A percentile compares a stretch with the other conserved stretches of the same genome.
These are phyloP conservation scores for Xestia xanthographa DNA, from an alignment of 2,888 invertebrate genomes.

Conservation along the genomic window DNA sequence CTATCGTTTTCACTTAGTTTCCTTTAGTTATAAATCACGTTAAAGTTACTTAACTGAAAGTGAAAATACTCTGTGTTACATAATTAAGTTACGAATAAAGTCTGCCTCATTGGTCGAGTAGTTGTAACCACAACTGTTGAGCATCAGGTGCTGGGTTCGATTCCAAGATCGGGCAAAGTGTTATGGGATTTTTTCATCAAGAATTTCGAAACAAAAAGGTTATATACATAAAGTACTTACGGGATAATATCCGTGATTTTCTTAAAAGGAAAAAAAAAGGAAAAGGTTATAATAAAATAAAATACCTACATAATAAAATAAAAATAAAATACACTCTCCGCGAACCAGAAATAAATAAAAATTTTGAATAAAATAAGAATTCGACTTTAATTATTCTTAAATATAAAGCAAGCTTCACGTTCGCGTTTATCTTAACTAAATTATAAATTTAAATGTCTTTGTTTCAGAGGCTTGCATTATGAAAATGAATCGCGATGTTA, in stretches of 20 bases:
- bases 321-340: conserved; percentile 11
- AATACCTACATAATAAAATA: too few relatives aligned
- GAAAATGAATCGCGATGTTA: conserved; percentile 71
- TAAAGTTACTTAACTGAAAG: neutral
- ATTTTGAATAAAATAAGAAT: conserved; percentile 40
- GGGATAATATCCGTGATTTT: too few relatives aligned
- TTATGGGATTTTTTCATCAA: neutral
- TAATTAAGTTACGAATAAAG: neutral
- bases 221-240: too few relatives aligned
- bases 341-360: conserved; percentile 29
- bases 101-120: neutral
- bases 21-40: neutral
- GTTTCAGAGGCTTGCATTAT: conserved; percentile 72
- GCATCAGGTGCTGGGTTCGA: neutral
- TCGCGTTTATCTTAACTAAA: conserved; percentile 68
- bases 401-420: conserved; percentile 60
- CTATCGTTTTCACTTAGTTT: conserved; percentile 1
- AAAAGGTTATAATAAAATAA: too few relatives aligned
- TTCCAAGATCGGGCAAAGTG: neutral
- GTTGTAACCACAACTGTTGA: neutral
- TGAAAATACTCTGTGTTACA: neutral
- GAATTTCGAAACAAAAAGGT: neutral
- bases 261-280: too few relatives aligned
- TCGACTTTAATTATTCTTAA: conserved; percentile 60
- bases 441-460: conserved; percentile 81